Evolutionary conservation across 2,113 vertebrate genomes (phyloP), one percentile per base, ranked within the genome.

Genomic region (Muscicapa adusta): DNA sequence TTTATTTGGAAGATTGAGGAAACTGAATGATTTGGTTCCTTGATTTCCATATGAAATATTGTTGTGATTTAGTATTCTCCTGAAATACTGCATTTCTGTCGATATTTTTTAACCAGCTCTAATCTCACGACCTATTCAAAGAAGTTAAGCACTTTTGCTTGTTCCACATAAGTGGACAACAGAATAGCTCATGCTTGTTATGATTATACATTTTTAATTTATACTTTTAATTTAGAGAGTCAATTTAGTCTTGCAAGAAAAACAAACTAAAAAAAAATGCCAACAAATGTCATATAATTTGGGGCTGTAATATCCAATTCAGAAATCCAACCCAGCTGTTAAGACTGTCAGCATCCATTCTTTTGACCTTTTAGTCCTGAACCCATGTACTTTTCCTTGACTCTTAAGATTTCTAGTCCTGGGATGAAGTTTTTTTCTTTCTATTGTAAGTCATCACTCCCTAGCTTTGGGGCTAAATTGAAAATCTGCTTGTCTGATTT

Each of bases 401-500:
- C 50, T 43, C 17, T 73, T 12, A 63, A 85, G 48, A 88, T 85
- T 82, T 94, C 29, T 67, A 40, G 24, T 22, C 17, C 54, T 70
- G 19, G 17, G 60, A 93, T 9, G 24, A 22, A 67, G 5, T 6
- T 71, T 57, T 57, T 60, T 91, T 76, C 22, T 78, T 94, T 82
- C n/a, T 80, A 8, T 62, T 60, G 12, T 66, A 85, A 91, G 85
- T 91, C 66, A 91, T 54, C 47, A 56, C 51, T 83, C 20, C 73
- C 13, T 54, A 67, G 67, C 12, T 89, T 43, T 80, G 31, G 28
- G 74, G 31, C 17, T 74, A 80, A 83, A 90, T 23, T 80, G 51
- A 80, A 94, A 95, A 85, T 63, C 38, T 85, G 36, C 24, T 85
- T 70, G 25, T 91, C 82, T 80, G 51, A 94, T 97, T 85, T 80